Evolutionary conservation across 2,797 vertebrate genomes (phyloP).

Genomic region (Meriones psammophilus): DNA sequence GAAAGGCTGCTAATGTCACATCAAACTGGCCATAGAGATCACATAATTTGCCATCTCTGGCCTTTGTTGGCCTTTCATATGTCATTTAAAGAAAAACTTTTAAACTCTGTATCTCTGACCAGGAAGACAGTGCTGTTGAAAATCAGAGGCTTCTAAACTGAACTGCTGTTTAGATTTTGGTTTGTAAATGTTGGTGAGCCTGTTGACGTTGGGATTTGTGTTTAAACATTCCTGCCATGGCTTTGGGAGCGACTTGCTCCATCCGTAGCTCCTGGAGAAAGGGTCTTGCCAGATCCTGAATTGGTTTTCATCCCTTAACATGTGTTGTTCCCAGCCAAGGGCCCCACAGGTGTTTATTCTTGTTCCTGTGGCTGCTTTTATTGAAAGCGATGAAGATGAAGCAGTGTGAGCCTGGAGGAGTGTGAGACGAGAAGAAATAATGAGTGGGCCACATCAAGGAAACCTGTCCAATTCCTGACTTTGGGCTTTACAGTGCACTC

Average conservation of each 20-base stretch:
- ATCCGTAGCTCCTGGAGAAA: background rate
- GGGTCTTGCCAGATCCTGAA: background rate
- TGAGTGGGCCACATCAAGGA: background rate
- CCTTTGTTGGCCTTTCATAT: background rate
- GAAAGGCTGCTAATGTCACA: background rate
- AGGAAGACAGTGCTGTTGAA: background rate
- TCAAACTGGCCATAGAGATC: background rate
- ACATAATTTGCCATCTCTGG: background rate
- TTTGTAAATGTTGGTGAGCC: background rate
- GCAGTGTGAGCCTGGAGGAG: background rate
- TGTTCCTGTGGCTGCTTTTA: background rate
- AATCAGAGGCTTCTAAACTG: background rate
- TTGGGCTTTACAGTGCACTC: background rate
- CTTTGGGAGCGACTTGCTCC: background rate
- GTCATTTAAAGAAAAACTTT: background rate
- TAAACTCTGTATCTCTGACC: background rate
- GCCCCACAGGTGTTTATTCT: conserved; percentile 27
- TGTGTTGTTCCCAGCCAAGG: background rate
- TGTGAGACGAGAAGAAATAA: background rate
- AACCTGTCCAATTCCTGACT: background rate
- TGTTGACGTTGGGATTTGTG: background rate
- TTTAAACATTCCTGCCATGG: background rate
- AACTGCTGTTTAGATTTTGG: background rate
- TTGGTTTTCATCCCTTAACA: background rate
- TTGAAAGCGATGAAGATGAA: background rate